A percentile compares a stretch with the other conserved stretches of the same genome.
phyloP scores from a whole-genome alignment of 2,888 invertebrate species.

The Marasmarcha lunaedactyla region DNA sequence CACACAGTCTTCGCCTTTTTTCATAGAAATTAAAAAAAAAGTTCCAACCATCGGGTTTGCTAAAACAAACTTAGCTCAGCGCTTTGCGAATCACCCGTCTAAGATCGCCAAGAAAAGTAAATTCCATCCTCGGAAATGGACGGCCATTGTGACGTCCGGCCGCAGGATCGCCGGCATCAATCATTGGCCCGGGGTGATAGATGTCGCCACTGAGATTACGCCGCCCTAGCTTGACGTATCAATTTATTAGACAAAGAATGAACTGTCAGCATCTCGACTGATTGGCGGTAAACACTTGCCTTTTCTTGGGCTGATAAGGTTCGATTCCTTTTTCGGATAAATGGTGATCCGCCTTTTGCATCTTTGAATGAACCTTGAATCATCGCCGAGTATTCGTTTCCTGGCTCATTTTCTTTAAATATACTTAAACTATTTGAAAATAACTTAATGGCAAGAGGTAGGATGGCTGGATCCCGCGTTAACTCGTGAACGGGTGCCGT shows the following conservation, averaged over 20 bases:
- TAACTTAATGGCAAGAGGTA: too few species aligned
- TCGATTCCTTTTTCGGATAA: slow-evolving; percentile 1
- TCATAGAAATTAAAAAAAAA: background rate
- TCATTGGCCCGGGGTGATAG: slow-evolving; percentile 31
- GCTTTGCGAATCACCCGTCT: background rate
- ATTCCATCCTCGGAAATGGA: too few species aligned
- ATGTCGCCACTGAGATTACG: slow-evolving; percentile 51
- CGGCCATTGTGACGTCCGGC: too few species aligned
- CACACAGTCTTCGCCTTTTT: too few species aligned
- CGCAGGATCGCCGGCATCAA: background rate
- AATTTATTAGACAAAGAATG: slow-evolving; percentile 64
- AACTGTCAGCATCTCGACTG: slow-evolving; percentile 39
- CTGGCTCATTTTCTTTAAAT: too few species aligned
- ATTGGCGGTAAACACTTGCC: slow-evolving; percentile 34
- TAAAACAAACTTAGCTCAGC: background rate
- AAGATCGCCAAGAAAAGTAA: too few species aligned
- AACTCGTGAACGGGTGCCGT: too few species aligned
- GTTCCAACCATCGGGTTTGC: background rate
- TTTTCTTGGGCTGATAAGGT: slow-evolving; percentile 5
- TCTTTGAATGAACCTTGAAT: too few species aligned
- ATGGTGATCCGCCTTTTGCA: too few species aligned
- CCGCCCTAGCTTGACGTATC: slow-evolving; percentile 44
- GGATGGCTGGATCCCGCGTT: too few species aligned
- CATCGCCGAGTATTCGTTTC: too few species aligned
- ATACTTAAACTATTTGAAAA: too few species aligned